Evolutionary conservation across 2,888 invertebrate genomes (phyloP), one percentile per base, ranked within the genome.

Genomic region (Cheiracanthium punctorium): DNA sequence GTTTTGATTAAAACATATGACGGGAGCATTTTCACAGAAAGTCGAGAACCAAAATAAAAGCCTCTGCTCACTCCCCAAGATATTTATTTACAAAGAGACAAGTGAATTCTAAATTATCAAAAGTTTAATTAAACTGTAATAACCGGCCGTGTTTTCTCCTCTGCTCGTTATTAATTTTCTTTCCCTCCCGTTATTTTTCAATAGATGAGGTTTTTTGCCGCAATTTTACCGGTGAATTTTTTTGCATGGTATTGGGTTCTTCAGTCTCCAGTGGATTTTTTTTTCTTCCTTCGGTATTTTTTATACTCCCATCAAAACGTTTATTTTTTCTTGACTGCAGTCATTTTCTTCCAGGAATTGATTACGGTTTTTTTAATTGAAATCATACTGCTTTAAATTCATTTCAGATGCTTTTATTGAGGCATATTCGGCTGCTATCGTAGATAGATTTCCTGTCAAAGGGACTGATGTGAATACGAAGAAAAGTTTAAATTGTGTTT

Each of bases 111-210:
- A 80, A 85, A 85, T 85, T 85, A 85, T 79, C 84, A 79, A 85
- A 85, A 85, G 79, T 85, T 85, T 85, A 85, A 85, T 85, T 85
- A 85, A 85, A 85, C 79, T 85, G 84, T 64, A 79, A 85, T 85
- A 85, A 79, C 73, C 58, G 79, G 29, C 14, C 28, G 43, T 74
- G 41, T 79, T 79, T 64, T 85, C 79, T 74, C 79, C 37, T 64
- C n/a, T 32, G 41, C 58, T 28, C 77, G 69, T 85, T 85, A 85
- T 85, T 85, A 85, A 85, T 85, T 85, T 85, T 52, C 52, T 70
- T 65, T 58, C 52, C 41, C 43, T 81, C 5, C 64, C 30, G 77
- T 77, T 72, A 73, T 77, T 77, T 84, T 81, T 29, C 67, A 43
- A 64, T 37, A 30, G 65, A 37, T 37, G 69, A 33, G 43, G 43